Evolutionary conservation across 2,888 invertebrate species (phyloP), one percentile per base, ranked within the genome.

Genomic region (Eupithecia centaureata): DNA sequence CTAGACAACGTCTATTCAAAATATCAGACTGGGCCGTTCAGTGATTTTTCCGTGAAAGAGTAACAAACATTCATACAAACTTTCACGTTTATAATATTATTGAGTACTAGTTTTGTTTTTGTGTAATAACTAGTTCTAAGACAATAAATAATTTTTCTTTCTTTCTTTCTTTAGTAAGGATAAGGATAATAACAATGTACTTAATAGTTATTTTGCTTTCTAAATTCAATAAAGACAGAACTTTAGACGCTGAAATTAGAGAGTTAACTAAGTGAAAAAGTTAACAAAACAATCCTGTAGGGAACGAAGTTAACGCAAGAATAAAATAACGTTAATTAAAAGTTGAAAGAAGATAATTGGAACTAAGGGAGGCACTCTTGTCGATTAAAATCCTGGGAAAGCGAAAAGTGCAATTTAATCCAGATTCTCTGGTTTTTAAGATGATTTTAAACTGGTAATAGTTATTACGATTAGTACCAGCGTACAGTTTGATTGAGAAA

Each of bases 251-350:
- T 56, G 18, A 25, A 63, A 60, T 25, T 27, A 52, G 27, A 27
- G 52, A 42, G 18, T 42, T 62, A 56, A 47, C 57, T 35, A 61
- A 57, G 27, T 63, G 59, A 30, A 60, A 30, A 63, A 60, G 59
- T 59, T 67, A 65, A 56, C 54, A 25, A 47, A 57, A 32, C n/a
- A 32, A 33, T 57, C 35, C 35, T 18, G 5, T 25, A 57, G 30
- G 64, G 61, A 61, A 58, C 28, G 51, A 64, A 68, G 30, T 63
- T 38, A 61, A n/a, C n/a, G 25, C 15, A 35, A 57, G 38, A 54
- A 38, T 68, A 61, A 65, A 65, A 65, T 65, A 61, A 54, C 54
- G 28, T 68, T 68, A 52, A 65, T 69, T 68, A 68, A 62, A 68
- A 68, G 62, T 65, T n/a, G 25, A 30, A 61, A 61, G 27, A 51